A percentile compares a stretch with the other conserved stretches of the same genome.
These are phyloP conservation scores for Cyprinodon brontotheroides DNA, from an alignment of 2,113 vertebrate species.

Conservation along the genomic window DNA sequence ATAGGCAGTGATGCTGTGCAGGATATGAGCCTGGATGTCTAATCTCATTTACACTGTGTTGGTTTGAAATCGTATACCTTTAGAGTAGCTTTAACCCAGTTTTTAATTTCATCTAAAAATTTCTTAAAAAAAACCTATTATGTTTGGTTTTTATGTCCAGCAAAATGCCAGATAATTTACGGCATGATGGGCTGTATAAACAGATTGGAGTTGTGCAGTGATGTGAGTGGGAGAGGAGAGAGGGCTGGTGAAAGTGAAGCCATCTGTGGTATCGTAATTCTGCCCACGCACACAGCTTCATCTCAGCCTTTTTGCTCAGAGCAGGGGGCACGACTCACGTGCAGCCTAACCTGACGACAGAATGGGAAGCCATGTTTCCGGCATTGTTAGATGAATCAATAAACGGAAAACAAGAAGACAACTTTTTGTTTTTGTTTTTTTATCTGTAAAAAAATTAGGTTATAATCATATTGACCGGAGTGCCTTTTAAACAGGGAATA, in stretches of 20 bases:
- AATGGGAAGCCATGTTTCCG: neutral
- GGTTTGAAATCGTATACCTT: neutral
- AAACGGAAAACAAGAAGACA: slow-evolving; percentile 4
- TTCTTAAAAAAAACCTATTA: neutral
- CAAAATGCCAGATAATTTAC: slow-evolving; percentile 16
- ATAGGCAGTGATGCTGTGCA: slow-evolving; percentile 3
- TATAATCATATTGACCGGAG: slow-evolving; percentile 28
- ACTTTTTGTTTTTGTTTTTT: slow-evolving; percentile 5
- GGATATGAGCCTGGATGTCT: neutral
- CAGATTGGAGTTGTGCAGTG: slow-evolving; percentile 43
- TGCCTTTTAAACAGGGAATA: slow-evolving; percentile 5
- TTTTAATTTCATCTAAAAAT: neutral
- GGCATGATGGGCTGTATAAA: slow-evolving; percentile 8
- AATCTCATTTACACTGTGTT: slow-evolving; percentile 3
- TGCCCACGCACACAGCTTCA: slow-evolving; percentile 51
- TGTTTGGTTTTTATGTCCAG: slow-evolving; percentile 6
- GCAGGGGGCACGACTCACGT: slow-evolving; percentile 18
- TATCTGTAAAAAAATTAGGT: slow-evolving; percentile 2
- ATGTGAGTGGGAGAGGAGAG: slow-evolving; percentile 56
- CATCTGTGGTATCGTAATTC: slow-evolving; percentile 65
- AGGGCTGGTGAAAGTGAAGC: slow-evolving; percentile 50
- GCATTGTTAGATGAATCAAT: neutral
- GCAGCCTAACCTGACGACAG: slow-evolving; percentile 11
- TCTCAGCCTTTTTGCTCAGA: slow-evolving; percentile 39
- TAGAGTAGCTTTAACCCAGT: neutral